Percentiles rank a stretch among this genome's conserved stretches.
These are phyloP conservation scores for Sipha flava DNA, from an alignment of 1,140 invertebrate genomes.

Conservation along the genomic window DNA sequence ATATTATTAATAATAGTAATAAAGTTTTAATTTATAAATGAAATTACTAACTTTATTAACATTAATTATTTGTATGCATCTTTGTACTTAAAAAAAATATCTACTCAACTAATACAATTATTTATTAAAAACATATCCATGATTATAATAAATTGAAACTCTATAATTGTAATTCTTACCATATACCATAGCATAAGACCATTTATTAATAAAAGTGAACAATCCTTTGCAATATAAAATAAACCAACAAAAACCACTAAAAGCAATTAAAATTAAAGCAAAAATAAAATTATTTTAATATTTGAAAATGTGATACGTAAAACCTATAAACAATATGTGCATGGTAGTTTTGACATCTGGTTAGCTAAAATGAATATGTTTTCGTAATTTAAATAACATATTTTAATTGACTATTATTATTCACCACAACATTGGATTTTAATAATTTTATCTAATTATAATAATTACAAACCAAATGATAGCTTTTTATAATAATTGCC, in stretches of 20 bases:
- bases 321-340: neutral
- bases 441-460: neutral
- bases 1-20: too few relatives aligned
- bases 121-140: too few relatives aligned
- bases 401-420: neutral
- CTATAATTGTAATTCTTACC: neutral
- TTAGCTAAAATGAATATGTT: neutral
- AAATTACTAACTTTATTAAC: too few relatives aligned
- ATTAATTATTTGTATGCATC: too few relatives aligned
- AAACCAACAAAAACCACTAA: neutral
- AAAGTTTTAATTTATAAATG: too few relatives aligned
- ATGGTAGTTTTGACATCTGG: neutral
- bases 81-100: too few relatives aligned
- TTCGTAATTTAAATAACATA: neutral
- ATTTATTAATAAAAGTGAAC: neutral
- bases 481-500: neutral
- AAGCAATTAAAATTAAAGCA: slow-evolving; percentile 10
- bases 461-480: neutral
- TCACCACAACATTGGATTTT: neutral
- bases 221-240: neutral
- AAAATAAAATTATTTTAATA: neutral
- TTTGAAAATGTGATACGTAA: neutral
- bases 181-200: neutral
- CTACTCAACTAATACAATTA: too few relatives aligned
- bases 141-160: too few relatives aligned